phyloP scores from a whole-genome alignment of 1,140 invertebrate genomes.

The Pararge aegeria region DNA sequence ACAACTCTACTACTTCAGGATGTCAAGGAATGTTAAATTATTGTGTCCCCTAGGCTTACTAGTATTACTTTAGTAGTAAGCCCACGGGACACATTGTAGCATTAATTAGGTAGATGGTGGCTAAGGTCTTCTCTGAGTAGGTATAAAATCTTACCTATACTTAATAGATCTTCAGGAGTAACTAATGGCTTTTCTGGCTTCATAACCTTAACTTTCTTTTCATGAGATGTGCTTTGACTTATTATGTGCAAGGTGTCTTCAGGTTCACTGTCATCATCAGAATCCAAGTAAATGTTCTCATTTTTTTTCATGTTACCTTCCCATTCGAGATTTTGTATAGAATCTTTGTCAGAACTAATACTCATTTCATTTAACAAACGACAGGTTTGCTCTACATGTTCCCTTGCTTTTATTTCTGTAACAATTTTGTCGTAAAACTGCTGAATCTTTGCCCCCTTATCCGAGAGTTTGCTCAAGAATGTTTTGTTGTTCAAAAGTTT shows the following conservation, averaged over 20 bases:
- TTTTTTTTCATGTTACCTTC: conserved; percentile 75
- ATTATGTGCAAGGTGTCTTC: conserved; percentile 84
- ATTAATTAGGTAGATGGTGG: too few relatives aligned
- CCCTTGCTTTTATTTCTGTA: conserved; percentile 78
- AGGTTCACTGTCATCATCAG: conserved; percentile 83
- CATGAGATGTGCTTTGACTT: conserved; percentile 81
- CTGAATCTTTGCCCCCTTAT: conserved; percentile 85
- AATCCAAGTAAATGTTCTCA: conserved; percentile 79
- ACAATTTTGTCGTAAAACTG: conserved; percentile 80
- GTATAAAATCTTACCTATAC: conserved; percentile 58
- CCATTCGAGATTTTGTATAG: conserved; percentile 85
- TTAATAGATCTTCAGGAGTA: conserved; percentile 81
- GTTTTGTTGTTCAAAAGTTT: conserved; percentile 65
- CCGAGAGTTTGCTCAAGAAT: conserved; percentile 81
- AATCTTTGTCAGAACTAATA: conserved; percentile 78
- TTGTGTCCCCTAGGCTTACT: too few relatives aligned
- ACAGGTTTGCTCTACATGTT: conserved; percentile 82
- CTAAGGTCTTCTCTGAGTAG: too few relatives aligned
- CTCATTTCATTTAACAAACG: conserved; percentile 81
- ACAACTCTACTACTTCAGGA: too few relatives aligned
- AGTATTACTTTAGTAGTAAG: too few relatives aligned
- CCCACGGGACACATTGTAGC: too few relatives aligned
- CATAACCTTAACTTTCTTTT: conserved; percentile 81
- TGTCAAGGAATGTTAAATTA: too few relatives aligned
- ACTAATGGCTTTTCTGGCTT: conserved; percentile 80